Evolutionary conservation across 2,888 invertebrate species (phyloP).

Genomic region (Acronicta leporina): DNA sequence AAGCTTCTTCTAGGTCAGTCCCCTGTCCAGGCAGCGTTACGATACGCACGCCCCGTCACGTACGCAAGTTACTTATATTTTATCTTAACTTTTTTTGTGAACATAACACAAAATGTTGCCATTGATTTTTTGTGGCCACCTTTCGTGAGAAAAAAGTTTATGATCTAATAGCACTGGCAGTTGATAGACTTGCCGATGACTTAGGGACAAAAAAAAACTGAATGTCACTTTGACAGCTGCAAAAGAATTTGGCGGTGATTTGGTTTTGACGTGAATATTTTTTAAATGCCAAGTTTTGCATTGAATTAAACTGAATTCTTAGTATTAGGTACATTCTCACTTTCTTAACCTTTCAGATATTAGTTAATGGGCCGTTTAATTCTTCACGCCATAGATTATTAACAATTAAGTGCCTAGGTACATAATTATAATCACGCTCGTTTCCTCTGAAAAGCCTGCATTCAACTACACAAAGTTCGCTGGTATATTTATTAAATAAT

Average conservation of each 20-base stretch:
- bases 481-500: no score
- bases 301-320: no score
- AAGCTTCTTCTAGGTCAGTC: constrained; percentile 6
- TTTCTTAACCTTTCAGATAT: no score
- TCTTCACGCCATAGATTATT: no score
- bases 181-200: background rate
- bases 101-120: background rate
- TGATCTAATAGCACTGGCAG: constrained; percentile 8
- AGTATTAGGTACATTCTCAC: no score
- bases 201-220: constrained; percentile 10
- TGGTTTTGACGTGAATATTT: background rate
- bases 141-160: constrained; percentile 14
- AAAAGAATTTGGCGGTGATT: constrained; percentile 13
- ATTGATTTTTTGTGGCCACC: constrained; percentile 11
- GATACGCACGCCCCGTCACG: constrained; percentile 36
- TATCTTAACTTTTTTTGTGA: constrained; percentile 24
- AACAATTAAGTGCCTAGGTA: no score
- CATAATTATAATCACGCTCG: no score
- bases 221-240: constrained; percentile 15
- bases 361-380: no score
- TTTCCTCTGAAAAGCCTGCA: no score
- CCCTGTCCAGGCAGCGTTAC: constrained; percentile 16
- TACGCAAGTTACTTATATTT: constrained; percentile 25
- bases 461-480: no score
- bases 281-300: no score